Evolutionary conservation across 2,797 vertebrate species (phyloP), one percentile per base, ranked within the genome.

Genomic region (Enteromius radiatus): DNA sequence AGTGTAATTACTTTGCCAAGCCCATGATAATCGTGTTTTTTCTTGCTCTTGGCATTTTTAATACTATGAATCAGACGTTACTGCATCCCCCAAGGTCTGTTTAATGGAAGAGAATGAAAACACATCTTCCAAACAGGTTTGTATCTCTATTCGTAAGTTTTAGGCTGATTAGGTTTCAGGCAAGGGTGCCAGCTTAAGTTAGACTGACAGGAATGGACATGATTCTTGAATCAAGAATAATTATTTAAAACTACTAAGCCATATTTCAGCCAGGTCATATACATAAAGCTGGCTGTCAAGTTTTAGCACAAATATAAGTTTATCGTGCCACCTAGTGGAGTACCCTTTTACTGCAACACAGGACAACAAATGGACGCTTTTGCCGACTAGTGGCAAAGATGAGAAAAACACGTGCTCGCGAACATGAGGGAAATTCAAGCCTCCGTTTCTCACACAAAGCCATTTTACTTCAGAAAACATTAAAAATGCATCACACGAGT

Each of bases 1-100:
- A 76, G 83, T 85, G 85, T 87, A 85, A 88, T 87, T 86, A 82
- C 59, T 49, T 61, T 23, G 49, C 80, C 78, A 70, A 61, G 54
- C 81, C 81, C 81, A 38, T 10, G 52, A 69, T 76, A 49, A 70
- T 77, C 41, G 3, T 69, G 75, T 76, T 77, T 77, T 82, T 68
- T 83, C 65, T 77, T 77, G 74, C 74, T 77, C 14, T 19, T 77
- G 64, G 64, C 81, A 77, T 77, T 61, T 75, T 77, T 70, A 33
- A 26, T 76, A 28, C 26, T 38, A 41, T 76, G 38, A 83, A 61
- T 77, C 74, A 83, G 75, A 38, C n/a, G 3, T 61, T 47, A 15
- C 38, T 36, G 28, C 49, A 28, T 36, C 54, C 52, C 74, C 38
- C 1, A 47, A 65, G 81, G 52, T 1, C 45, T n/a, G 38, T 83